Evolutionary conservation across 1,140 invertebrate genomes (phyloP).

Genomic region (Belonocnema kinseyi): DNA sequence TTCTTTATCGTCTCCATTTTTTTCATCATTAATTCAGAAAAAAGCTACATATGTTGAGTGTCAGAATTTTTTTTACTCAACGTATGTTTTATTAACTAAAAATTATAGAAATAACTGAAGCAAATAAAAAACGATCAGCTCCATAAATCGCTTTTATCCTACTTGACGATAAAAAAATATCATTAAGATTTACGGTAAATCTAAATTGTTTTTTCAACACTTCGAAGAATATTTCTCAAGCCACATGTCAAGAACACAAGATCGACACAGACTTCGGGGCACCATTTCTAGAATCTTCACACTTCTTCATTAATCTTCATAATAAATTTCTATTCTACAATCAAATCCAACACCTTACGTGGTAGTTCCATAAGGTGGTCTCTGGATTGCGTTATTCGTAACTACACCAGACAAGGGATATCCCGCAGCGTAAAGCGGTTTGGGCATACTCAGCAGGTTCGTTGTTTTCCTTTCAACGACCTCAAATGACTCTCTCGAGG

Average conservation of each 20-base stretch:
- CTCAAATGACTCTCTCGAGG: slow-evolving; percentile 34
- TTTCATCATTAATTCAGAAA: too few species aligned
- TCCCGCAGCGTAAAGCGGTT: slow-evolving; percentile 64
- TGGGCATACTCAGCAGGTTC: slow-evolving; percentile 58
- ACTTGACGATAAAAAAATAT: too few species aligned
- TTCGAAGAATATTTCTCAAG: background rate
- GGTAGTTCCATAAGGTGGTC: slow-evolving; percentile 64
- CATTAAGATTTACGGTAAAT: too few species aligned
- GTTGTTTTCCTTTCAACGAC: slow-evolving; percentile 53
- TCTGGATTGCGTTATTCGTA: slow-evolving; percentile 50
- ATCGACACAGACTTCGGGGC: background rate
- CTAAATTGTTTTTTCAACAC: too few species aligned
- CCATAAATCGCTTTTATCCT: too few species aligned
- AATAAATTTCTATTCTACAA: background rate
- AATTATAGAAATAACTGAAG: too few species aligned
- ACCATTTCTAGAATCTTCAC: background rate
- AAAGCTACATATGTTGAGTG: too few species aligned
- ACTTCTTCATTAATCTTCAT: slow-evolving; percentile 13
- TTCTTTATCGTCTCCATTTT: too few species aligned
- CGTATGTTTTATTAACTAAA: too few species aligned
- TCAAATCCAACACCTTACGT: slow-evolving; percentile 53
- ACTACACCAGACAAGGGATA: slow-evolving; percentile 47
- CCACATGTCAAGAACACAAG: background rate
- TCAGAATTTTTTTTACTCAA: too few species aligned
- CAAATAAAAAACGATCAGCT: too few species aligned